Evolutionary conservation across 2,113 vertebrate genomes (phyloP), one percentile per base, ranked within the genome.

Genomic region (Hippoglossus stenolepis): DNA sequence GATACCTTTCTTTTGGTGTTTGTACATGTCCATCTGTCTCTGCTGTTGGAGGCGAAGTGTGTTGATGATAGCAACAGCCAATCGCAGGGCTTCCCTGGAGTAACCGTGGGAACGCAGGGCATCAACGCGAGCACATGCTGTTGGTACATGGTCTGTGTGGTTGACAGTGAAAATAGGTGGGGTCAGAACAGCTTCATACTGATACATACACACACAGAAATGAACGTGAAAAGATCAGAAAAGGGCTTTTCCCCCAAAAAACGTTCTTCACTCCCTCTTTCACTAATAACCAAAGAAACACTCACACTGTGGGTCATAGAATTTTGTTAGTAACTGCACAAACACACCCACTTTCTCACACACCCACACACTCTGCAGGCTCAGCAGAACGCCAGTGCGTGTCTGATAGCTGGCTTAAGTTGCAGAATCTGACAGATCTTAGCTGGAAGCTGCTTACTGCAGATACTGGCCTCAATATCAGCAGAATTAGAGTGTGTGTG

Each of bases 1-100:
- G 17, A 53, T 82, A 99, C 98, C 98, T 98, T 99, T 99, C 92
- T 99, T 99, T 91, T 99, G 98, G 92, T 99, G 98, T 86, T 98
- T 99, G 93, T 98, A 99, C 86, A 99, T 98, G 90, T 98, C 97
- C 94, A 98, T 94, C 78, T 99, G 98, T 58, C 96, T 94, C 76
- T 98, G 97, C 87, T 99, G 98, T 79, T 99, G 98, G 65, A 99
- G 94, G 59, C 97, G 94, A 69, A 99, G 93, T 1, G 98, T 99
- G 91, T 97, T 99, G 91, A 98, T 99, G 85, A 99, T 98, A 87
- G 98, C 97, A 20, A 98, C 97, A 0, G 97, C 97, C 67, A 99
- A 89, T n/a, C 98, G 95, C 77, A 99, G 95, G 40, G 98, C 98
- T 90, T 99, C 98, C 85, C 97, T 95, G 75, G 97, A 97, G 83